Conservation (phyloP, 1,140 invertebrate species). For the Stenopsyche tienmushanensis region DNA sequence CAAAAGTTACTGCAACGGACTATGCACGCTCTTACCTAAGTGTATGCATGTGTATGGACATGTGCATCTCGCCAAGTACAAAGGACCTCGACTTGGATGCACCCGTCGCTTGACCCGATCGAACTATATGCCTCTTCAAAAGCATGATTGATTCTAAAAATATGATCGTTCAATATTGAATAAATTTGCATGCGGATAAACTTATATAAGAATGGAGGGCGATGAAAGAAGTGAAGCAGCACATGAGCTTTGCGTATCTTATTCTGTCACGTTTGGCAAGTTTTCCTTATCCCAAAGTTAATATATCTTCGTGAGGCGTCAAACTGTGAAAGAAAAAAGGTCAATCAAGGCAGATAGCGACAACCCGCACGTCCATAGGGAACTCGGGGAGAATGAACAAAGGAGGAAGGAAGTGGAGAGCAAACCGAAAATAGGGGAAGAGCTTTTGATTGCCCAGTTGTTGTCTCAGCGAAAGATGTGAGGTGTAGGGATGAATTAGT, state of each 20-base stretch:
- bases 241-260: constrained; percentile 18
- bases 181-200: too few species aligned
- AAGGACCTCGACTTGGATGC: too few species aligned
- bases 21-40: background rate
- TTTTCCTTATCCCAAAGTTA: constrained; percentile 29
- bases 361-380: constrained; percentile 31
- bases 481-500: constrained; percentile 11
- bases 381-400: constrained; percentile 15
- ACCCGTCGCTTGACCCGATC: background rate
- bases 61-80: background rate
- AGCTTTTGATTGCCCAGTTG: constrained; percentile 39
- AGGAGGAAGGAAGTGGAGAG: constrained; percentile 1
- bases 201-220: too few species aligned
- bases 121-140: background rate
- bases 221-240: too few species aligned
- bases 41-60: background rate
- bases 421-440: constrained; percentile 2
- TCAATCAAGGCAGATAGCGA: constrained; percentile 37
- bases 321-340: constrained; percentile 36
- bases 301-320: constrained; percentile 35
- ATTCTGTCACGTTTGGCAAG: constrained; percentile 15
- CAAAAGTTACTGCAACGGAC: constrained; percentile 6
- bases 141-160: too few species aligned
- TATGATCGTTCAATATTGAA: too few species aligned
- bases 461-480: constrained; percentile 19